Base-by-base conservation (phyloP, 1,140 invertebrate species). In the Patella vulgata region DNA sequence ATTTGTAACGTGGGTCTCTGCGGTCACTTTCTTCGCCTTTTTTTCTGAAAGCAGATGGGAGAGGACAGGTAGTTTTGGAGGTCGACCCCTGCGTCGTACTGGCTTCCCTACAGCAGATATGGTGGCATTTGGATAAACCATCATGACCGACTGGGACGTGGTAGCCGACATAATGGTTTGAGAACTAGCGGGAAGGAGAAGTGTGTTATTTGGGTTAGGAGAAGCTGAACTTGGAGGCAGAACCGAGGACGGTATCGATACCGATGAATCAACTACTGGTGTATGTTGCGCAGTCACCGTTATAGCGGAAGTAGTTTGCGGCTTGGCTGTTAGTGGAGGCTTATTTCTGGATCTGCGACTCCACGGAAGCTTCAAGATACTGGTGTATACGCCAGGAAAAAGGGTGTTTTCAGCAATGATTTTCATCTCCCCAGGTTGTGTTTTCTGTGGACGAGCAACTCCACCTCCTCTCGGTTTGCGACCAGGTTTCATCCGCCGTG, bases 361-460 rank as follows among this genome's bases (percentile, higher is more conserved):
- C 74, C 76, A 78, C 11, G 78, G 76, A 17, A 80, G 64, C 59
- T 80, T 80, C 23, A 80, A 63, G 21, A 78, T 78, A 59, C 78
- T 80, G 4, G 78, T 80, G 61, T 80, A 80, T 2, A 80, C 78
- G 2, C 76, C 78, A 25, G 73, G 74, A 44, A 73, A 70, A 12
- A 70, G 62, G 0, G 70, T 75, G 48, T 78, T 78, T 51, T 80
- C 78, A 14, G 74, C 73, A 19, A 80, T 66, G 4, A 80, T 58
- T 61, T 78, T 80, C 76, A 80, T 77, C 42, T 76, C 73, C 17
- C 68, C 70, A 11, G 58, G 63, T 36, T 67, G 50, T 3, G 19
- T 28, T 44, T 52, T 70, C 50, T 40, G 48, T 9, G 33, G 52
- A 46, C 51, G 47, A 30, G 27, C 61, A 56, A 42, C 55, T 33